Percentiles rank a stretch among this genome's conserved stretches.
Evolutionary conservation across 2,888 invertebrate genomes (phyloP).

Genomic region (Himalopsyche tibetana): DNA sequence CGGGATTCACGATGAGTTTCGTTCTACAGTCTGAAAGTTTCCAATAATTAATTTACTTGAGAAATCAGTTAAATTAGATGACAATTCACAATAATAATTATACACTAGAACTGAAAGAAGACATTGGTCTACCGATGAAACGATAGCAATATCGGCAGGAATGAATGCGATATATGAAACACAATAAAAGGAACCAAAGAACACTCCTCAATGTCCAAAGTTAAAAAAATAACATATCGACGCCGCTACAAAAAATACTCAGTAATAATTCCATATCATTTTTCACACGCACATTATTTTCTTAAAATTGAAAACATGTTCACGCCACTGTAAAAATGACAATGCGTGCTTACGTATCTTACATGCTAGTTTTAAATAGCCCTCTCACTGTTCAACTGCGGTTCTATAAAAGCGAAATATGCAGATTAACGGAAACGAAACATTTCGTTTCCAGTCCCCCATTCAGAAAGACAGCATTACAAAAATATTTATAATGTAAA

Average conservation of each 20-base stretch:
- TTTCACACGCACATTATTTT: constrained; percentile 59
- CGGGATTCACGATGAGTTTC: constrained; percentile 61
- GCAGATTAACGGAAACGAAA: constrained; percentile 17
- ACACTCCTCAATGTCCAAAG: constrained; percentile 56
- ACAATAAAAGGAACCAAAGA: constrained; percentile 47
- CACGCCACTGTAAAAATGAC: constrained; percentile 52
- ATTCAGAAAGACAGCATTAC: constrained; percentile 10
- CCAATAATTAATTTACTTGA: constrained; percentile 50
- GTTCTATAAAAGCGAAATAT: constrained; percentile 36
- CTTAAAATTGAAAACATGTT: constrained; percentile 55
- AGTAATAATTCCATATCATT: constrained; percentile 55
- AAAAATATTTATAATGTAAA: constrained; percentile 1
- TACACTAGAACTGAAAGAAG: constrained; percentile 59
- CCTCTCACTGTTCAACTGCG: constrained; percentile 61
- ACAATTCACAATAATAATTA: constrained; percentile 62
- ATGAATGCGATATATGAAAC: constrained; percentile 56
- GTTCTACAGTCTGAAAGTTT: constrained; percentile 60
- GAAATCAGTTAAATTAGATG: constrained; percentile 50
- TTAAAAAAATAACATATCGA: constrained; percentile 62
- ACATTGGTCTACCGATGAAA: constrained; percentile 50
- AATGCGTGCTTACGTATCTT: constrained; percentile 53
- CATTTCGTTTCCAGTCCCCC: constrained; percentile 10
- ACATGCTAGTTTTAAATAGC: constrained; percentile 64
- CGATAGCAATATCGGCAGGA: constrained; percentile 55
- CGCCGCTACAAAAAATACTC: constrained; percentile 54